Conservation (phyloP, 2,797 vertebrate species). For the Hoplostethus mediterraneus region DNA sequence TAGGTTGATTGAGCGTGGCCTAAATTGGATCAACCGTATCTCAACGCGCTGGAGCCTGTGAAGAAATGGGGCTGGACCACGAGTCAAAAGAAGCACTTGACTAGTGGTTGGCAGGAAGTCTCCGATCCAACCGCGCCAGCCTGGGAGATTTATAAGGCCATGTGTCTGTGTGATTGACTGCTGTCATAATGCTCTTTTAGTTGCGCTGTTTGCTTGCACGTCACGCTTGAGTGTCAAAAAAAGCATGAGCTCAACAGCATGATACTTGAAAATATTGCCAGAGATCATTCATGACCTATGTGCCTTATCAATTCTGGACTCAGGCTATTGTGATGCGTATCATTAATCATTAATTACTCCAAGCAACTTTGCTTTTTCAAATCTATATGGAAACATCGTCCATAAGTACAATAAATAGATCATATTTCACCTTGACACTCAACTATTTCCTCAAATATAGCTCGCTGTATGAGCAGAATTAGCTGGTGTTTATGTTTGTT, state of each 20-base stretch:
- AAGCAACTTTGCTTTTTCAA: not conserved
- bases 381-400: constrained; percentile 2
- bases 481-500: not conserved
- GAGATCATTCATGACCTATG: not conserved
- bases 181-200: constrained; percentile 45
- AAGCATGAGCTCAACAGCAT: too few relatives aligned
- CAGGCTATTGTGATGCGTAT: not conserved
- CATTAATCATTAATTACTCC: not conserved
- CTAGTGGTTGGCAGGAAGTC: constrained; percentile 50
- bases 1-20: constrained; percentile 81
- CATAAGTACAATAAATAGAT: not conserved
- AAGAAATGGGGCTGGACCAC: constrained; percentile 63
- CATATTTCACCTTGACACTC: constrained; percentile 1
- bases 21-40: constrained; percentile 82
- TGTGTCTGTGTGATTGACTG: constrained; percentile 50
- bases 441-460: not conserved
- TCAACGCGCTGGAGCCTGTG: constrained; percentile 53
- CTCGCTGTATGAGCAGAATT: not conserved
- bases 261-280: not conserved
- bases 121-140: constrained; percentile 43
- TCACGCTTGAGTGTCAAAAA: not conserved
- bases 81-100: constrained; percentile 62
- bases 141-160: constrained; percentile 54
- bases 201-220: not conserved
- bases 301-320: not conserved